These are phyloP conservation scores for Dendroctonus valens DNA, from an alignment of 1,140 invertebrate species.

Conservation along the genomic window DNA sequence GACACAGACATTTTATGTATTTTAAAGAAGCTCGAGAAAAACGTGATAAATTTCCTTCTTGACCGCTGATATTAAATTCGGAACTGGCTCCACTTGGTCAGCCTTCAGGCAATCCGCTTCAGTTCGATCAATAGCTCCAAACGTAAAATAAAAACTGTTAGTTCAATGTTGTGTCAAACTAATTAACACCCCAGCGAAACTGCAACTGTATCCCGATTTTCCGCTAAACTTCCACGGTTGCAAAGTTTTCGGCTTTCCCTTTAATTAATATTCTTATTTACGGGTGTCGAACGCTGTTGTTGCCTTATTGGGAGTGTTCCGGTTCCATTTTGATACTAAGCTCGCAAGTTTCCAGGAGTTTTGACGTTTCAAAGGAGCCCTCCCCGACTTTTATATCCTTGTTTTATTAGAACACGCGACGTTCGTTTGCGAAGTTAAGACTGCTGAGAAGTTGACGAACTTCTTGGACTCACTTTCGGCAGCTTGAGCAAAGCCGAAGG, in stretches of 20 bases:
- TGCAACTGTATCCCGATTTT: constrained; percentile 1
- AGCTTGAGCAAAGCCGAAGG: too few relatives aligned
- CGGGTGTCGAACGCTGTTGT: constrained; percentile 7
- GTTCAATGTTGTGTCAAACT: too few relatives aligned
- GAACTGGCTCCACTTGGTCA: too few relatives aligned
- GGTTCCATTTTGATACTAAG: constrained; percentile 4
- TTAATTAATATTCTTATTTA: constrained; percentile 14
- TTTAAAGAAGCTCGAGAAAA: too few relatives aligned
- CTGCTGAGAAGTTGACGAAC: constrained; percentile 3
- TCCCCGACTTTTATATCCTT: constrained; percentile 1
- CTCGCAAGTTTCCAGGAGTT: neutral
- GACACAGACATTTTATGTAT: too few relatives aligned
- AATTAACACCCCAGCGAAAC: neutral
- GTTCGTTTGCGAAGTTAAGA: constrained; percentile 7
- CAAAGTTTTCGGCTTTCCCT: neutral
- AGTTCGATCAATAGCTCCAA: too few relatives aligned
- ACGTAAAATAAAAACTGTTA: too few relatives aligned
- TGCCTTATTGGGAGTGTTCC: constrained; percentile 9
- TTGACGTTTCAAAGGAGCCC: constrained; percentile 6
- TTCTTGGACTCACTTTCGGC: neutral
- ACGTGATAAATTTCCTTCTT: too few relatives aligned
- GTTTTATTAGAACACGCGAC: constrained; percentile 6
- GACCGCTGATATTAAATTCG: too few relatives aligned
- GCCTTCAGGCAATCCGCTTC: too few relatives aligned
- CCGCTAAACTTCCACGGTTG: constrained; percentile 1